Percentiles rank a stretch among this genome's conserved stretches.
These are phyloP conservation scores for Epizoanthus ramosus DNA, from an alignment of 92 coral and sea anemone genomes.

Conservation along the genomic window DNA sequence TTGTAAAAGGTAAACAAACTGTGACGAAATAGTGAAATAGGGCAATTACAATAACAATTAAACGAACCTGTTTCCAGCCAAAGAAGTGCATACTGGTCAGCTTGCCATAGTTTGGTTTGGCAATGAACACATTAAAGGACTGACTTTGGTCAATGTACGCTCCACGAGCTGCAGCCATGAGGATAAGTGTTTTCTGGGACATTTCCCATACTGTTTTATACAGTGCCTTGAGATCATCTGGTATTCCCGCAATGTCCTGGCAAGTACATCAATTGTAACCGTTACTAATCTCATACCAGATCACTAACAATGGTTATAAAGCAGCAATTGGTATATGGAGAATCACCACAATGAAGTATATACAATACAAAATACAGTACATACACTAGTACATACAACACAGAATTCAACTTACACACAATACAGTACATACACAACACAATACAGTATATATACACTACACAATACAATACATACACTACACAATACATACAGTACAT, in stretches of 20 bases:
- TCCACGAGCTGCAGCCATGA: conserved; percentile 99
- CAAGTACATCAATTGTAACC: not conserved
- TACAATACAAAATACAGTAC: too few species aligned
- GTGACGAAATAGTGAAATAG: too few species aligned
- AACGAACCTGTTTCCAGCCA: conserved; percentile 96
- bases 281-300: not conserved
- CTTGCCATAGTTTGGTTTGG: conserved; percentile 82
- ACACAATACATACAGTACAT: too few species aligned
- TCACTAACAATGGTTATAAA: not conserved
- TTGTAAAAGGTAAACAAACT: too few species aligned
- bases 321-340: too few species aligned
- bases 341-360: too few species aligned
- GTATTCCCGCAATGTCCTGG: conserved; percentile 90
- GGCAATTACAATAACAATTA: not conserved
- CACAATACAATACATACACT: too few species aligned
- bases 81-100: conserved; percentile 98
- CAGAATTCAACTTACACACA: too few species aligned
- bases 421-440: too few species aligned
- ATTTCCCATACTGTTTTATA: conserved; percentile 99
- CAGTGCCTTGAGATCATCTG: conserved; percentile 80
- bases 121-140: conserved; percentile 96
- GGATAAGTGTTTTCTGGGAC: conserved; percentile 80
- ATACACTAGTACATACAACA: too few species aligned
- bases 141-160: conserved; percentile 99
- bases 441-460: too few species aligned